A percentile compares a stretch with the other conserved stretches of the same genome.
phyloP scores from a whole-genome alignment of 2,113 vertebrate species.

The Tetraodon nigroviridis region DNA sequence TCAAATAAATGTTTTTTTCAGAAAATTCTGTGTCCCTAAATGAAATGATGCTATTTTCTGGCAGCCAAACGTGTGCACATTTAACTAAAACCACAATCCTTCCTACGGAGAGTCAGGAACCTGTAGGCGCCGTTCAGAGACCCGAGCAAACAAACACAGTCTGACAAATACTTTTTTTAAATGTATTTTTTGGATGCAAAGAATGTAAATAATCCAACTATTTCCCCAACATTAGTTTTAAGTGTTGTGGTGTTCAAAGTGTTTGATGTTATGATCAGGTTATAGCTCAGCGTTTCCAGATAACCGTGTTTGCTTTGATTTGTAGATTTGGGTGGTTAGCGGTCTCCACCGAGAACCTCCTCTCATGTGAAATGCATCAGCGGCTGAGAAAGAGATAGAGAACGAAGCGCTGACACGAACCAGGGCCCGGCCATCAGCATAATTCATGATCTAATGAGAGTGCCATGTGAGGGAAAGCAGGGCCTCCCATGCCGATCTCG shows the following conservation, averaged over 20 bases:
- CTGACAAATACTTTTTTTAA: no score
- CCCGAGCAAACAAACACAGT: no score
- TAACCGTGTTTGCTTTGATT: slow-evolving; percentile 24
- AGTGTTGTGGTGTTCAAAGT: background rate
- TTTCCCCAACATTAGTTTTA: background rate
- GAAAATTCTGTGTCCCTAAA: background rate
- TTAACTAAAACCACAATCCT: slow-evolving; percentile 10
- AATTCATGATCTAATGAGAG: slow-evolving; percentile 60
- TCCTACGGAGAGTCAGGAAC: background rate
- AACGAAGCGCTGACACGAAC: slow-evolving; percentile 59
- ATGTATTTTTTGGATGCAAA: background rate
- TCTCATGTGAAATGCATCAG: slow-evolving; percentile 40
- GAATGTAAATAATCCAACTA: no score
- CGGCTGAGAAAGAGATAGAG: slow-evolving; percentile 39
- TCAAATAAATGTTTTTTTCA: no score
- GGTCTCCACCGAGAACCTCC: slow-evolving; percentile 26
- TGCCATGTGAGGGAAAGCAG: slow-evolving; percentile 47
- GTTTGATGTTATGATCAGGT: slow-evolving; percentile 22
- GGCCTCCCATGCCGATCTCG: slow-evolving; percentile 7
- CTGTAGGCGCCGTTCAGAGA: no score
- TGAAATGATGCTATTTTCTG: background rate
- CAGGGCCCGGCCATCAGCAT: slow-evolving; percentile 54
- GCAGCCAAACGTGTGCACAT: background rate
- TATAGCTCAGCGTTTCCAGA: slow-evolving; percentile 21
- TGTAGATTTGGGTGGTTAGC: slow-evolving; percentile 44